Percentiles rank a stretch among this genome's conserved stretches.
Evolutionary conservation across 1,140 invertebrate genomes (phyloP).

Genomic region (Monochamus saltuarius): DNA sequence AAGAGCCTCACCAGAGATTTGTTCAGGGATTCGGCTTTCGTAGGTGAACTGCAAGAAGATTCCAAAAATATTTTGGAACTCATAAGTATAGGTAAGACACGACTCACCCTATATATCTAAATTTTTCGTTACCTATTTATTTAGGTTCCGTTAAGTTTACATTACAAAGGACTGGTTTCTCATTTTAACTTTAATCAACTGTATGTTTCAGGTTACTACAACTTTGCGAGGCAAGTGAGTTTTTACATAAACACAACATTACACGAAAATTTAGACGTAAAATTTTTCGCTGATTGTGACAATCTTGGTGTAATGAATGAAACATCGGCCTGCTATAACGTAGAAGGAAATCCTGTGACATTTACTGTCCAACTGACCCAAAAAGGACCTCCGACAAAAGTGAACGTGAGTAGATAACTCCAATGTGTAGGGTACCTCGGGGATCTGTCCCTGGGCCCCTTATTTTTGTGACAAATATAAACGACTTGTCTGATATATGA

Average conservation of each 20-base stretch:
- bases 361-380: constrained; percentile 52
- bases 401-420: constrained; percentile 41
- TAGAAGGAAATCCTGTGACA: constrained; percentile 57
- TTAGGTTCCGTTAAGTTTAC: too few relatives aligned
- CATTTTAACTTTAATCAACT: not conserved
- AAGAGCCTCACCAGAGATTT: constrained; percentile 55
- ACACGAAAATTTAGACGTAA: constrained; percentile 53
- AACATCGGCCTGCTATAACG: constrained; percentile 57
- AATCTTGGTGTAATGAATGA: constrained; percentile 51
- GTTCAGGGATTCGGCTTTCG: constrained; percentile 57
- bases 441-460: too few relatives aligned
- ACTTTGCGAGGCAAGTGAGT: constrained; percentile 50
- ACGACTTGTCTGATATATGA: too few relatives aligned
- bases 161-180: too few relatives aligned
- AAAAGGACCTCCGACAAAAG: constrained; percentile 43
- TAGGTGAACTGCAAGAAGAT: constrained; percentile 59
- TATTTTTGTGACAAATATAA: too few relatives aligned
- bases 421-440: not conserved
- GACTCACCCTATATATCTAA: not conserved
- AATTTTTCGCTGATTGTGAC: constrained; percentile 61
- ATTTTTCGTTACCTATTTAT: too few relatives aligned
- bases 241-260: constrained; percentile 57
- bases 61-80: constrained; percentile 64
- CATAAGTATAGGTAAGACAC: constrained; percentile 56
- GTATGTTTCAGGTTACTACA: constrained; percentile 12